Conservation (phyloP, 2,797 vertebrate species). For the Oreortyx pictus region DNA sequence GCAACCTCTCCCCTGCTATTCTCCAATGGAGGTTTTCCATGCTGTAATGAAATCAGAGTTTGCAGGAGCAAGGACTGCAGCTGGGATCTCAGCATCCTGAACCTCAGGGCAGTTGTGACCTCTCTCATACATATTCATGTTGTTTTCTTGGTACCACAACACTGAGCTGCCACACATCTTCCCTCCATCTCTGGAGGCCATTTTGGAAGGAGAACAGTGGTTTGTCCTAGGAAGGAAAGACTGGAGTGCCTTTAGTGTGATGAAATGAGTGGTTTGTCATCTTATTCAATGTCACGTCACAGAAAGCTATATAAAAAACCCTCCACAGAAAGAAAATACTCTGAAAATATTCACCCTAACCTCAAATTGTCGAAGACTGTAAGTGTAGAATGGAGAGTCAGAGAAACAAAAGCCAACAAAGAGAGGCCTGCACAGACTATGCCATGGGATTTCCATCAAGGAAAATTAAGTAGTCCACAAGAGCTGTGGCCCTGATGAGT, state of each 20-base stretch:
- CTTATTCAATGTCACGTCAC: neutral
- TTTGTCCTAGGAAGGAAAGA: neutral
- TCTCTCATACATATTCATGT: fast-evolving
- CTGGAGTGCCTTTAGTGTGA: fast-evolving
- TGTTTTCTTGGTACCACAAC: fast-evolving
- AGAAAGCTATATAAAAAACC: neutral
- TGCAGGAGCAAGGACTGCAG: neutral
- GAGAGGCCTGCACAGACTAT: neutral
- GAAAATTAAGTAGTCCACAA: neutral
- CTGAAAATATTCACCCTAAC: neutral
- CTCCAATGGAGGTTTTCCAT: neutral
- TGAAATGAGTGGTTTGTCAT: neutral
- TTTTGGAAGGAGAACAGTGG: neutral
- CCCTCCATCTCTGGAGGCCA: neutral
- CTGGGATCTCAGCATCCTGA: neutral
- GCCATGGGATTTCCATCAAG: neutral
- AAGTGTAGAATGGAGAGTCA: neutral
- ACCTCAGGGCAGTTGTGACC: fast-evolving
- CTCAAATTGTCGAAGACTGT: neutral
- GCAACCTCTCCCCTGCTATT: neutral
- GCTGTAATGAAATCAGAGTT: neutral
- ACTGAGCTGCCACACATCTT: fast-evolving
- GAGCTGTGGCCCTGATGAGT: neutral
- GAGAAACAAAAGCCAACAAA: neutral
- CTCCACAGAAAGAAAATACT: neutral